Evolutionary conservation across 2,797 vertebrate genomes (phyloP), one percentile per base, ranked within the genome.

Genomic region (Rhodeus uyekii): DNA sequence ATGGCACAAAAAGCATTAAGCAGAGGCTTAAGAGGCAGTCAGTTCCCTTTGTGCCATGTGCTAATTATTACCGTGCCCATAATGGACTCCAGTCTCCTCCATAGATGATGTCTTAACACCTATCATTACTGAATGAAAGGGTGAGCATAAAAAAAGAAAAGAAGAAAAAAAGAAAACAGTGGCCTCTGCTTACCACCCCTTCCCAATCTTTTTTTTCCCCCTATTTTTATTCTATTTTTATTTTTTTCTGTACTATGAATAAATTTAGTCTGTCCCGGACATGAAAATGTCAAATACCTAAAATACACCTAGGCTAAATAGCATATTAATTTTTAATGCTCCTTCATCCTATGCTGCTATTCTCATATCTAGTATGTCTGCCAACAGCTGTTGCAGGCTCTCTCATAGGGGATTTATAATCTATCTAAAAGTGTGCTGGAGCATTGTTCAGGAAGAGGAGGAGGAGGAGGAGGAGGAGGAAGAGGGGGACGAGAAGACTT

Each of bases 251-350:
- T 92, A 93, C 94, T 92, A 94, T 94, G 94, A 95, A 95, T 95
- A 95, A 94, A 95, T 95, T 94, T 89, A 93, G 93, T 93, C 93
- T 92, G 93, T 95, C 94, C 94, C 92, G 92, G 94, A 95, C 95
- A 95, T 95, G 95, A 95, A 95, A 95, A 95, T 95, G 95, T 95
- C 94, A 95, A 95, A 95, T 94, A 95, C 94, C 94, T 95, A 95
- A 95, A 95, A 95, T 95, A 95, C 95, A 95, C 94, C 94, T 94
- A 94, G 93, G 94, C 94, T 95, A 95, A 95, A 95, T 95, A 95
- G 94, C 94, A 93, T 95, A 95, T 95, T 94, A 95, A 95, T 95
- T 94, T 95, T 95, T 95, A 95, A 95, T 95, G 94, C 93, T 91
- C 89, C 92, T 92, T 95, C 94, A 94, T 95, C 94, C 93, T 94